Percentiles rank a stretch among this genome's conserved stretches.
Evolutionary conservation across 53 echinoderm and acorn worm species (phyloP).

Genomic region (Crossaster papposus): DNA sequence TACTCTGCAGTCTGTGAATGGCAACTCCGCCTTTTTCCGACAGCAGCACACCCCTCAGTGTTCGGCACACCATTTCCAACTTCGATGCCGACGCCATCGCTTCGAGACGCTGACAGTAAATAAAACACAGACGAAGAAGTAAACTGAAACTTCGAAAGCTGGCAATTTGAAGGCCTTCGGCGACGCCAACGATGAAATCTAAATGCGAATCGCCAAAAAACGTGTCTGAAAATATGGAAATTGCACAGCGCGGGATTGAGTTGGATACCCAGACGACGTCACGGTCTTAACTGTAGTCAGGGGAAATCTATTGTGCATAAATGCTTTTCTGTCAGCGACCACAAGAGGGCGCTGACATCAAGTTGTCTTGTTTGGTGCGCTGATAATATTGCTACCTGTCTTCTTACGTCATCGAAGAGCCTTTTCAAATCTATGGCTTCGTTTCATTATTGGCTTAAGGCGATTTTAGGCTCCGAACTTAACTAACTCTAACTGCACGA

Average conservation of each 20-base stretch:
- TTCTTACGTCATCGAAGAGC: too few relatives aligned
- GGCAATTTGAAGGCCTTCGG: neutral
- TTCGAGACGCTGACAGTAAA: neutral
- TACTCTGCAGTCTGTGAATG: slow-evolving; percentile 26
- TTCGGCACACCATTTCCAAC: slow-evolving; percentile 16
- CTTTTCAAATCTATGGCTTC: too few relatives aligned
- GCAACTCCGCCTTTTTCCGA: slow-evolving; percentile 35
- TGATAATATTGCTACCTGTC: too few relatives aligned
- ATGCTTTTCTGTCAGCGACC: too few relatives aligned
- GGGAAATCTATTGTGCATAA: neutral
- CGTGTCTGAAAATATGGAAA: neutral
- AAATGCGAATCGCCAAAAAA: neutral
- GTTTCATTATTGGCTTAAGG: too few relatives aligned
- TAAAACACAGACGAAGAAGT: neutral
- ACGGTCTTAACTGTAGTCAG: neutral
- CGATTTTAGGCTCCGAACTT: too few relatives aligned
- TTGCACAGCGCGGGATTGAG: neutral
- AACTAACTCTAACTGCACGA: too few relatives aligned
- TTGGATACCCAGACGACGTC: neutral
- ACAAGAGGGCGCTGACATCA: too few relatives aligned
- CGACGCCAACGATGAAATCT: neutral
- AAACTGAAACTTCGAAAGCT: neutral
- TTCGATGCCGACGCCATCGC: slow-evolving; percentile 53
- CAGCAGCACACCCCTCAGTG: slow-evolving; percentile 21
- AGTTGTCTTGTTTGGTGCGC: too few relatives aligned